Conservation (phyloP, 2,888 invertebrate genomes). For the Dryomyza anilis region DNA sequence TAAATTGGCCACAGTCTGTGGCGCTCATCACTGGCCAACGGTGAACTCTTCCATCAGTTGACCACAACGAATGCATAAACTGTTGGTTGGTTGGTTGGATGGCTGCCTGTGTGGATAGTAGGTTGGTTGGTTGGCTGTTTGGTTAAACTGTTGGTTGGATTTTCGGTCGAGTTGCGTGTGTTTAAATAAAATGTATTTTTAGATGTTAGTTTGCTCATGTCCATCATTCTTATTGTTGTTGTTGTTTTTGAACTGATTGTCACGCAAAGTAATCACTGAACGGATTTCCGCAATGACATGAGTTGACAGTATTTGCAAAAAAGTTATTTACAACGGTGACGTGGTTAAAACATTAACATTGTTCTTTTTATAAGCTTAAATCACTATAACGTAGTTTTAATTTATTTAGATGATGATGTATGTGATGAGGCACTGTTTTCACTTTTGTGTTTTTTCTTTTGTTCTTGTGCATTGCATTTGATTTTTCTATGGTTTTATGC, state of each 20-base stretch:
- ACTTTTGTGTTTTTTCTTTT: background rate
- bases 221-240: background rate
- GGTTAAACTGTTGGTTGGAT: too few species aligned
- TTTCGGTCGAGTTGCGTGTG: too few species aligned
- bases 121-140: too few species aligned
- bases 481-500: background rate
- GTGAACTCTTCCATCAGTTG: background rate
- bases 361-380: background rate
- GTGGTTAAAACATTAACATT: background rate
- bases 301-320: background rate
- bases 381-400: background rate
- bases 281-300: background rate
- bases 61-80: background rate
- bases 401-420: background rate
- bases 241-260: background rate
- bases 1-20: constrained; percentile 6
- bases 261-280: background rate
- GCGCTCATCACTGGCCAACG: background rate
- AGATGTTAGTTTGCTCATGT: too few species aligned
- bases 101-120: too few species aligned
- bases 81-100: too few species aligned
- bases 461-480: too few species aligned
- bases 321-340: background rate
- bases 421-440: background rate
- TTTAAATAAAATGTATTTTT: too few species aligned